Base-by-base conservation (phyloP, 2,888 invertebrate species). In the Subacronicta megacephala region DNA sequence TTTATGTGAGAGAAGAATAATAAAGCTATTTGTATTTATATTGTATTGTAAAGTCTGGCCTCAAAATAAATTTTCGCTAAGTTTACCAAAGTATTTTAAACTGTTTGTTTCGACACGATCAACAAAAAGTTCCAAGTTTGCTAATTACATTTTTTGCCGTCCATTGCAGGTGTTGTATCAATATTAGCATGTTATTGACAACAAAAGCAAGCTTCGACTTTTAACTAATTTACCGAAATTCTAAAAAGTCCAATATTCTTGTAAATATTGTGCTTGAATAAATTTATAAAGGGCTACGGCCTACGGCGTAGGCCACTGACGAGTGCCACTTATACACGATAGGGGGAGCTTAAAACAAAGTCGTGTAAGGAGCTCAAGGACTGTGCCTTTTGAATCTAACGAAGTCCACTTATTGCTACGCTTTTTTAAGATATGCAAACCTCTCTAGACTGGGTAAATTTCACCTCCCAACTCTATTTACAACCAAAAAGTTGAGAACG, bases 301-400 rank as follows among this genome's bases (percentile, higher is more conserved):
- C 53, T 62, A 40, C 33, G 38, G 10, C 35, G 53, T 43, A 38
- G 42, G 47, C 51, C 35, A 41, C 20, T 17, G 42, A 13, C 51
- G 53, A 67, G 68, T 62, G 57, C 43, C 50, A 31, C 68, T 67
- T 57, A 37, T 46, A 46, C 46, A 53, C 57, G 68, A 67, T 56
- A 53, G 62, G 65, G 51, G 52, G 35, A 62, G 46, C 52, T 54
- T 66, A 51, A 49, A 66, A 67, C 67, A 67, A 62, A 67, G 66
- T 67, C 68, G 54, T 67, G 36, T 51, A 37, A 57, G 36, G 46
- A 20, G 16, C 57, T 67, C 43, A 46, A 67, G 68, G 53, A 57
- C 62, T 57, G 53, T 23, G 50, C 68, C 62, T 57, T 67, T 67
- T 67, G 57, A 67, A 47, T 57, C 7, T 67, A 67, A 67, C 57